These are phyloP conservation scores for Cacoxenus indagator DNA, from an alignment of 2,888 invertebrate genomes.

Conservation along the genomic window DNA sequence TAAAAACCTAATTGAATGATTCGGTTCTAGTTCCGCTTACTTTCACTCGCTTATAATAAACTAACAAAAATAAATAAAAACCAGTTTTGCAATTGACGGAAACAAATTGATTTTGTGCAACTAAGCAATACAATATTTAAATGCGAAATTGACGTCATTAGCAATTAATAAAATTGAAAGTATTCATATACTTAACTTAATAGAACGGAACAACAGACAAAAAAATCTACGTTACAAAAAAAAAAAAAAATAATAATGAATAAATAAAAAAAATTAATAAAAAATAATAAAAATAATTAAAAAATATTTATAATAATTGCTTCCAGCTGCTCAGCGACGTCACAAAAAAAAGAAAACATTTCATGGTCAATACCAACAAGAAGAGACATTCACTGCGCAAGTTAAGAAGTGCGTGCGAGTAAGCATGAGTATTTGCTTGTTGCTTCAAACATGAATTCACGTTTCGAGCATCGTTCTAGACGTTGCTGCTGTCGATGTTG, in stretches of 20 bases:
- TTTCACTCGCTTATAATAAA: neutral
- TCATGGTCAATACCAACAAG: constrained; percentile 57
- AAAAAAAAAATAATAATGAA: neutral
- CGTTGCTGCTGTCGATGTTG: too few relatives aligned
- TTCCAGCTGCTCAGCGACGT: constrained; percentile 38
- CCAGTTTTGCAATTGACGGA: neutral
- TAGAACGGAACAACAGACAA: neutral
- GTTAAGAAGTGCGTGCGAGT: constrained; percentile 6
- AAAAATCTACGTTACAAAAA: neutral
- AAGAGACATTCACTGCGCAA: constrained; percentile 49
- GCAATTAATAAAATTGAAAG: neutral
- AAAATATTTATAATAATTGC: neutral
- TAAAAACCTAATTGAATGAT: too few relatives aligned
- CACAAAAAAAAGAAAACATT: constrained; percentile 42
- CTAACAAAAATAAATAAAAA: neutral
- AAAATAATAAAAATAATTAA: neutral
- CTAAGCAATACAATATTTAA: neutral
- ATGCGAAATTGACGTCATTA: neutral
- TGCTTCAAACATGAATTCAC: constrained; percentile 12
- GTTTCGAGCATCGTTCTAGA: constrained; percentile 16
- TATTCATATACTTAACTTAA: neutral
- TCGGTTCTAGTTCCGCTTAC: neutral
- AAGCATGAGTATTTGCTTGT: neutral
- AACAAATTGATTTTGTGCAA: neutral
- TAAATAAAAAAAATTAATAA: neutral